Base-by-base conservation (phyloP, 2,888 invertebrate species). In the Lomographa bimaculata region DNA sequence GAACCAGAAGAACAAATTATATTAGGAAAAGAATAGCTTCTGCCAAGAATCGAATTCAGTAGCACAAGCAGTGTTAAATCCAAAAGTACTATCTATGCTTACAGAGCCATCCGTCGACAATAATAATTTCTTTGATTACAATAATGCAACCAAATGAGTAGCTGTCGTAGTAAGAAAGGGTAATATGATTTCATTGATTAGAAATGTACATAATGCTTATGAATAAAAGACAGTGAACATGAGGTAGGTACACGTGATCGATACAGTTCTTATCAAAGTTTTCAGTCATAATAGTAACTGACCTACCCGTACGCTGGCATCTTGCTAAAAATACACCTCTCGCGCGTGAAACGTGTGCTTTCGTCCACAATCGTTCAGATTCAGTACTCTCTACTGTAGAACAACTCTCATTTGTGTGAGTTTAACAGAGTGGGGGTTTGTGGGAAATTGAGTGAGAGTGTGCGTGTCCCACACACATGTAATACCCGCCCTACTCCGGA, bases 261-360 rank as follows among this genome's bases (percentile, higher is more conserved):
- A 29, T 46, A 52, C 57, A 60, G 46, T 39, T 60, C 63, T 73
- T 75, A 74, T 73, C 71, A 69, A 64, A 67, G 58, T 65, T n/a
- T 72, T 71, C 71, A 77, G 78, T 78, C 78, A 77, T 76, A 81
- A 76, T 70, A 77, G 72, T 79, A 75, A 81, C 85, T 85, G 85
- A 86, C 85, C 85, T 85, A 86, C 76, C 74, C 79, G 70, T 75
- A 82, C 75, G 66, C 64, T 64, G 57, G 67, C 67, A 73, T 71
- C 76, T 78, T 48, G 74, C 81, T 85, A 83, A 84, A 84, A 83
- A 84, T 86, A 85, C 60, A 63, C 52, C 5, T 32, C 56, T 54
- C 57, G 54, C 56, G 50, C 54, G 71, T 69, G 63, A 75, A 76
- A 71, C 76, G 74, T 74, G 66, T 67, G 74, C 74, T 83, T 82